Percentiles rank a stretch among this genome's conserved stretches.
These are phyloP conservation scores for Chloropsis cyanopogon DNA, from an alignment of 2,113 vertebrate genomes.

Conservation along the genomic window DNA sequence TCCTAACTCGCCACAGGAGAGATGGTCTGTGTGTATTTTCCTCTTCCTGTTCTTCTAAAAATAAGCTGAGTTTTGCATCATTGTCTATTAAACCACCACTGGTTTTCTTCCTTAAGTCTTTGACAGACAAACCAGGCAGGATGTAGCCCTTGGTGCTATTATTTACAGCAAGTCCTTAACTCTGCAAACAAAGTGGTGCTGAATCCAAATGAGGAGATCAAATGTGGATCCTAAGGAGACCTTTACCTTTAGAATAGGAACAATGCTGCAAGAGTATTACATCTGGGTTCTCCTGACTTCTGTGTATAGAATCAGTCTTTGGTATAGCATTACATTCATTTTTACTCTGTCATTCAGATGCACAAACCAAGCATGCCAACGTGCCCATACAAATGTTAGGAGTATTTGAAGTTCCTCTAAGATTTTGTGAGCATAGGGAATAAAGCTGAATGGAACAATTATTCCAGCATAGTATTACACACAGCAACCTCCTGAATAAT, in stretches of 20 bases:
- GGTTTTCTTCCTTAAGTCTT: background rate
- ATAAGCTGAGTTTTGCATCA: constrained; percentile 8
- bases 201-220: background rate
- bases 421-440: background rate
- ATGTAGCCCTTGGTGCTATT: background rate
- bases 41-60: constrained; percentile 24
- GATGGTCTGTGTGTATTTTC: background rate
- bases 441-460: background rate
- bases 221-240: background rate
- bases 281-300: background rate
- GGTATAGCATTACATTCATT: background rate
- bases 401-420: background rate
- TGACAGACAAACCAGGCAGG: background rate
- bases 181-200: background rate
- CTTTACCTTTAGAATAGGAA: background rate
- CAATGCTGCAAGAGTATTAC: background rate
- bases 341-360: background rate
- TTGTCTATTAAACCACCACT: background rate
- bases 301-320: background rate
- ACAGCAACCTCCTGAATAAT: background rate
- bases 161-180: background rate
- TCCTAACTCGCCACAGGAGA: background rate
- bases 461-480: background rate
- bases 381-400: background rate
- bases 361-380: background rate